phyloP scores from a whole-genome alignment of 2,113 vertebrate species.

The Erpornis zantholeuca region DNA sequence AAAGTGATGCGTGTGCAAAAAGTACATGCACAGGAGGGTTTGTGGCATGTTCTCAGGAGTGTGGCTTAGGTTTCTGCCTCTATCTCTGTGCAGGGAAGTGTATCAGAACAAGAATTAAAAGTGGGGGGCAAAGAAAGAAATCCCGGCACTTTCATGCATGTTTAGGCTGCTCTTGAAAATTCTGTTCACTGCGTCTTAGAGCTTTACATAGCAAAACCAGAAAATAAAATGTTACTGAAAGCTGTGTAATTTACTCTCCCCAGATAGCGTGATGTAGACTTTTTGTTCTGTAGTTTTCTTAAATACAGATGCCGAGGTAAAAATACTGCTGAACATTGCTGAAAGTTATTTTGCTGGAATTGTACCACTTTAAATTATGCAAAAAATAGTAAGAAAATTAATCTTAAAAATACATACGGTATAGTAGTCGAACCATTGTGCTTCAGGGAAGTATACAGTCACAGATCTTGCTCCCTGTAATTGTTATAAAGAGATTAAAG shows the following conservation, averaged over 20 bases:
- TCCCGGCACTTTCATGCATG: background rate
- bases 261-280: background rate
- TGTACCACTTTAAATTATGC: background rate
- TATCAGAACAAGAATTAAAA: background rate
- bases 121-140: background rate
- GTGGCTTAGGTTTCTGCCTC: background rate
- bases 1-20: background rate
- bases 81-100: background rate
- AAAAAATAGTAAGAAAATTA: background rate
- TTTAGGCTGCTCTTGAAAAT: background rate
- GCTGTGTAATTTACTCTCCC: background rate
- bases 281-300: background rate
- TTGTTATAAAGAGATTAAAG: constrained; percentile 20
- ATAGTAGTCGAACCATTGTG: constrained; percentile 63
- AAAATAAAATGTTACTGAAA: constrained; percentile 34
- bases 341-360: background rate
- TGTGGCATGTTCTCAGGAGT: background rate
- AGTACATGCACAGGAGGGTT: background rate
- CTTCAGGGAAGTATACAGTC: constrained; percentile 62
- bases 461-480: constrained; percentile 66
- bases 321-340: background rate
- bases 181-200: background rate
- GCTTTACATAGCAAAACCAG: background rate
- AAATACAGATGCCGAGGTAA: background rate
- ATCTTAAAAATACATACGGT: constrained; percentile 38